Conservation (phyloP, 2,888 invertebrate species). For the Amphipoea oculea region DNA sequence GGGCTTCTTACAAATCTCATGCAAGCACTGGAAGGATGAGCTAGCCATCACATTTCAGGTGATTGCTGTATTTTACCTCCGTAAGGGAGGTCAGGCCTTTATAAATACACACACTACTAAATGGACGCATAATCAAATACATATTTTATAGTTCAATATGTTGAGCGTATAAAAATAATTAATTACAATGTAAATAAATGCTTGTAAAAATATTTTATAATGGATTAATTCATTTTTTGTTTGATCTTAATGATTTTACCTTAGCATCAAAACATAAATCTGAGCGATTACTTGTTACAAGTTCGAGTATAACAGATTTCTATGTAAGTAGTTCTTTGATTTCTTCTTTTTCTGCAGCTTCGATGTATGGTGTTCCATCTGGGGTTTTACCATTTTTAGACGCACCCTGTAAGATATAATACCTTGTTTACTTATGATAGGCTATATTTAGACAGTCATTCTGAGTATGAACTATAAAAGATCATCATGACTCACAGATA, state of each 20-base stretch:
- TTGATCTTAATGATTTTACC: conserved; percentile 77
- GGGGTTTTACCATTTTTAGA: conserved; percentile 95
- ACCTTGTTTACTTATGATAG: conserved; percentile 20
- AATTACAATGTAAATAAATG: conserved; percentile 88
- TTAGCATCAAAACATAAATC: conserved; percentile 81
- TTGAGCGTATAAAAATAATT: conserved; percentile 89
- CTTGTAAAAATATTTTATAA: conserved; percentile 87
- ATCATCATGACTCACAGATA: conserved; percentile 6
- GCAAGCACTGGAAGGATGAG: conserved; percentile 68
- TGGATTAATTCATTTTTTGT: conserved; percentile 75
- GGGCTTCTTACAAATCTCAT: conserved; percentile 78
- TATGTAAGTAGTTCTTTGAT: conserved; percentile 94
- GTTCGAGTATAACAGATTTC: conserved; percentile 38
- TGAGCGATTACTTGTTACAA: conserved; percentile 73
- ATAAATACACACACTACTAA: conserved; percentile 77
- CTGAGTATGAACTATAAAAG: not conserved
- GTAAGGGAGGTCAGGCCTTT: conserved; percentile 72
- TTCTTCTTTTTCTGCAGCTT: conserved; percentile 97
- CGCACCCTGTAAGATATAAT: conserved; percentile 92
- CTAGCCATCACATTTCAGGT: conserved; percentile 62
- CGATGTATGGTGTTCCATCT: conserved; percentile 96
- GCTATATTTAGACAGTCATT: not conserved
- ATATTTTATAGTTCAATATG: conserved; percentile 78
- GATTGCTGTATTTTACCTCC: conserved; percentile 58
- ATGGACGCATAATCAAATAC: conserved; percentile 86